These are phyloP conservation scores for Psittacula derbiana DNA, from an alignment of 2,797 vertebrate genomes.

Conservation along the genomic window DNA sequence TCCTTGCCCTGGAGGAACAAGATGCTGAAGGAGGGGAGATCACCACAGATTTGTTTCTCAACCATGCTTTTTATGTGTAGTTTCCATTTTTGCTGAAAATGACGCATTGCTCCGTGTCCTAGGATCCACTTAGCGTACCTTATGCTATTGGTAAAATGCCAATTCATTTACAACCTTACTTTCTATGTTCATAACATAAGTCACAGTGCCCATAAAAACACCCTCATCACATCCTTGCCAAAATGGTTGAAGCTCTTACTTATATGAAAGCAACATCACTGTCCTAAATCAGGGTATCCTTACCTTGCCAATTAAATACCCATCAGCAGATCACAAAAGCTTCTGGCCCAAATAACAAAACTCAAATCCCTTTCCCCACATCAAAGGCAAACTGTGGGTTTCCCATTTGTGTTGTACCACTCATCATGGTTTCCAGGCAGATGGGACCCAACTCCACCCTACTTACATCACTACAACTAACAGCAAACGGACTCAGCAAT, in stretches of 20 bases:
- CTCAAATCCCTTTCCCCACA: rapidly evolving
- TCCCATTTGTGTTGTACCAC: not conserved
- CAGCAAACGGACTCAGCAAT: not conserved
- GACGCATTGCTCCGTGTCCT: not conserved
- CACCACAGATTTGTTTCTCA: not conserved
- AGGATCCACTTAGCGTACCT: not conserved
- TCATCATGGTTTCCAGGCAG: not conserved
- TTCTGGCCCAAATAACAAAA: not conserved
- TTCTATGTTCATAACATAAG: not conserved
- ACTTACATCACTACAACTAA: not conserved
- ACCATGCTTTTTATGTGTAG: rapidly evolving
- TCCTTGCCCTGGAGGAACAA: not conserved
- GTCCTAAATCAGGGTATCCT: not conserved
- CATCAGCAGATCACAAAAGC: not conserved
- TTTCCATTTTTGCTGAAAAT: not conserved
- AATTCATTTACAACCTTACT: not conserved
- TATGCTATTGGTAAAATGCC: not conserved
- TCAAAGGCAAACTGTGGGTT: not conserved
- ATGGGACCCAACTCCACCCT: not conserved
- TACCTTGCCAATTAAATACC: not conserved
- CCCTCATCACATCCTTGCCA: not conserved
- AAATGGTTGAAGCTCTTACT: not conserved
- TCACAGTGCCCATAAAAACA: not conserved
- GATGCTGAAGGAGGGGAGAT: not conserved
- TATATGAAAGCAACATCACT: not conserved